Percentiles rank a stretch among this genome's conserved stretches.
phyloP scores from a whole-genome alignment of 2,797 vertebrate species.

The Paedocypris micromegethes region DNA sequence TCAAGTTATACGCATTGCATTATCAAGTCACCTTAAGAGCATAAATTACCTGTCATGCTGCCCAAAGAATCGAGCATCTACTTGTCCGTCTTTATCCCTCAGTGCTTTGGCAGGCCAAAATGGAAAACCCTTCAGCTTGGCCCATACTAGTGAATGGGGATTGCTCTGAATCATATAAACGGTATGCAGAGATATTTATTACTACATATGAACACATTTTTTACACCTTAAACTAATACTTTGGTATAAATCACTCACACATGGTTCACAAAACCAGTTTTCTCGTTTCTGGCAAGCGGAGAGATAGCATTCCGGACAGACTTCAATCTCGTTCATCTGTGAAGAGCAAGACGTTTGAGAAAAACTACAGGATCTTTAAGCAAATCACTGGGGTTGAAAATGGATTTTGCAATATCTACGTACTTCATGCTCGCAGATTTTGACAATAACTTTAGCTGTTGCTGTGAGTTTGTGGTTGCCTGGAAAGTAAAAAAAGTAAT shows the following conservation, averaged over 20 bases:
- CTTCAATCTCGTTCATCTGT: slow-evolving; percentile 99
- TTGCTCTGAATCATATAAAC: slow-evolving; percentile 81
- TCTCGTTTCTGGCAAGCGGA: slow-evolving; percentile 99
- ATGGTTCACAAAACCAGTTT: slow-evolving; percentile 99
- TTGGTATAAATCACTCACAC: slow-evolving; percentile 75
- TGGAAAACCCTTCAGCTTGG: slow-evolving; percentile 98
- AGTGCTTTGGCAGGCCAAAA: slow-evolving; percentile 99
- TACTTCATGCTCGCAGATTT: slow-evolving; percentile 99
- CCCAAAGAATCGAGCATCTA: slow-evolving; percentile 97
- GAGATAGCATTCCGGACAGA: slow-evolving; percentile 98
- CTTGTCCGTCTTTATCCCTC: slow-evolving; percentile 96
- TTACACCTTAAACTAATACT: background rate
- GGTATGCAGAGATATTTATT: slow-evolving; percentile 26
- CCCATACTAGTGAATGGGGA: slow-evolving; percentile 96
- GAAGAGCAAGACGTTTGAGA: slow-evolving; percentile 51
- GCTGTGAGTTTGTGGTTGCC: slow-evolving; percentile 99
- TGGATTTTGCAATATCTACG: slow-evolving; percentile 32
- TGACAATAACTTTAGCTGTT: slow-evolving; percentile 97
- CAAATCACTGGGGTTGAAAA: no score
- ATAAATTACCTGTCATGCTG: slow-evolving; percentile 88
- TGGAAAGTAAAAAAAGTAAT: slow-evolving; percentile 43
- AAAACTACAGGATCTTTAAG: slow-evolving; percentile 1
- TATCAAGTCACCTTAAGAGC: no score
- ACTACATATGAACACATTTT: background rate
- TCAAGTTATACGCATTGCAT: no score